Evolutionary conservation across 1,140 invertebrate genomes (phyloP).

Genomic region (Zelostemma sp.): DNA sequence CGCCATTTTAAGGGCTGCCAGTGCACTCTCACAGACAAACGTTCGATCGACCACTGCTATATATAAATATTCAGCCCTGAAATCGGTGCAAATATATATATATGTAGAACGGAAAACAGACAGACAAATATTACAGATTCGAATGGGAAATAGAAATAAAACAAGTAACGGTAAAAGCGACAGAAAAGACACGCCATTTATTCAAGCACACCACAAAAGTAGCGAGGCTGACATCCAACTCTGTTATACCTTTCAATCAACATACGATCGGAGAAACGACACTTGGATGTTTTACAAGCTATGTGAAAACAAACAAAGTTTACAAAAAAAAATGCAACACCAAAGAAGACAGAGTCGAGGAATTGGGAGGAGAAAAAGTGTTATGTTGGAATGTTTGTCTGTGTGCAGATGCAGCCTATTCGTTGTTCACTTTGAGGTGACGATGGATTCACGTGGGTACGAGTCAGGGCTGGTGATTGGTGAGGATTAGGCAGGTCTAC

Average conservation of each 20-base stretch:
- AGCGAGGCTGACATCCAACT: slow-evolving; percentile 22
- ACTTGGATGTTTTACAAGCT: slow-evolving; percentile 30
- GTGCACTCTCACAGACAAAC: slow-evolving; percentile 71
- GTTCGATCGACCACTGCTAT: slow-evolving; percentile 66
- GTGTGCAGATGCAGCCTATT: slow-evolving; percentile 71
- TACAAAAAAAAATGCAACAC: slow-evolving; percentile 22
- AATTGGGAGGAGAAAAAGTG: slow-evolving; percentile 57
- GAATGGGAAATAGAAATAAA: too few relatives aligned
- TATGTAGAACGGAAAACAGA: slow-evolving; percentile 41
- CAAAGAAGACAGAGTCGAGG: slow-evolving; percentile 46
- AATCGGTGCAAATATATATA: slow-evolving; percentile 22
- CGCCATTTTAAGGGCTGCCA: slow-evolving; percentile 62
- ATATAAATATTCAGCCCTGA: slow-evolving; percentile 28
- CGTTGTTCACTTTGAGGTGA: slow-evolving; percentile 69
- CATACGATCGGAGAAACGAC: slow-evolving; percentile 26
- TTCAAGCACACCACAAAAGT: slow-evolving; percentile 31
- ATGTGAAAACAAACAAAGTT: slow-evolving; percentile 22
- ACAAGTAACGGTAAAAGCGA: slow-evolving; percentile 24
- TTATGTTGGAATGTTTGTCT: slow-evolving; percentile 73
- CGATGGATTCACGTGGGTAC: slow-evolving; percentile 58
- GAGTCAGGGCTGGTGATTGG: slow-evolving; percentile 61
- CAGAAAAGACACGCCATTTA: slow-evolving; percentile 27
- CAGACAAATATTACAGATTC: slow-evolving; percentile 29
- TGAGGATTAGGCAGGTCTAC: slow-evolving; percentile 67
- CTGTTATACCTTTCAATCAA: slow-evolving; percentile 20